Evolutionary conservation across 2,888 invertebrate species (phyloP), one percentile per base, ranked within the genome.

Genomic region (Tinea trinotella): DNA sequence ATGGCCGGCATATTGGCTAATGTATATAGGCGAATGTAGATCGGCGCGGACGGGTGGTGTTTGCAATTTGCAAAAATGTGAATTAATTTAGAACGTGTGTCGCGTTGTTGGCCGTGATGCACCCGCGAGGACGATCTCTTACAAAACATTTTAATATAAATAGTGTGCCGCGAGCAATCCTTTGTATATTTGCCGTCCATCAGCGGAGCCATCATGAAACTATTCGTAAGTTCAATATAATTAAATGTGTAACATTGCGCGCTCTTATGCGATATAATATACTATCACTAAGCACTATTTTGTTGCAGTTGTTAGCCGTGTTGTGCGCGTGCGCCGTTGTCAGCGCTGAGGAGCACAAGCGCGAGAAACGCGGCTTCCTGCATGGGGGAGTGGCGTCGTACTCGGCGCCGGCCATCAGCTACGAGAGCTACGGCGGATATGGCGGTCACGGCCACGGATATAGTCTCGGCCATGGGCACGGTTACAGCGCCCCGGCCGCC

Each of bases 301-400:
- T 24, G 24, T 9, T 5, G 12, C 44, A 46, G 46, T 19, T 46
- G 19, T 10, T 46, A 2, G 46, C 64, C 53, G 60, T 52, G 17
- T 18, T 65, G 53, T 64, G 61, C 53, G 58, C 62, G 55, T 58
- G 61, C 53, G 62, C 59, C 18, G 56, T 60, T 54, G 40, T 61
- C 7, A 64, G 62, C 17, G 57, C 60, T 35, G 61, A 60, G 9
- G 62, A 59, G 30, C 57, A 58, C 15, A 50, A 53, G 34, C 61
- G 63, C 15, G 64, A 62, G 53, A 66, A 66, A 58, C 64, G 64
- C 55, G 61, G 64, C 57, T 57, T 53, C 58, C 60, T 61, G 56
- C 53, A 57, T 55, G 56, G 59, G n/a, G 55, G 55, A 52, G 36
- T 19, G 4, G 36, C 30, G 4, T 52, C 18, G 22, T 50, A 30